Conservation (phyloP, 1,140 invertebrate species). For the Adelges cooleyi region DNA sequence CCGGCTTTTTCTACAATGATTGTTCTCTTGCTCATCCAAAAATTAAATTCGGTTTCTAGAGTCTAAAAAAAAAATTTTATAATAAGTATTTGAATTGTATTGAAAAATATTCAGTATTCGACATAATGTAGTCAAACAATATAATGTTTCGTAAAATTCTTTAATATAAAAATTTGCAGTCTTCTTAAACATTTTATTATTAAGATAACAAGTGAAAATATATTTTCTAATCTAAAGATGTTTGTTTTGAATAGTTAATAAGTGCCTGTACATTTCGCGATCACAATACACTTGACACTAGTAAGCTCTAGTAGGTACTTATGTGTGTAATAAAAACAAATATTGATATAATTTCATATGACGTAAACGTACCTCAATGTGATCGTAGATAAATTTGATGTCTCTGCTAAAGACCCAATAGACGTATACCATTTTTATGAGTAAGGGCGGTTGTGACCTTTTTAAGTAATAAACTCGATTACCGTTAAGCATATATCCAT, state of each 20-base stretch:
- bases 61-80: constrained; percentile 39
- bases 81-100: neutral
- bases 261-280: neutral
- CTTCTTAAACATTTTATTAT: neutral
- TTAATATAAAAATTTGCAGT: neutral
- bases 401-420: constrained; percentile 57
- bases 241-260: neutral
- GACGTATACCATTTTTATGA: constrained; percentile 61
- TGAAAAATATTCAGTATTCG: neutral
- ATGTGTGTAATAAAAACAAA: too few species aligned
- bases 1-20: constrained; percentile 42
- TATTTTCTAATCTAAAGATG: neutral
- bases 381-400: constrained; percentile 46
- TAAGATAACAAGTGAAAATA: neutral
- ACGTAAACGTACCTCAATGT: constrained; percentile 38
- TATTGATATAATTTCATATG: neutral
- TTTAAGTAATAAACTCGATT: constrained; percentile 63
- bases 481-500: constrained; percentile 65
- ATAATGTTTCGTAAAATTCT: neutral
- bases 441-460: constrained; percentile 66
- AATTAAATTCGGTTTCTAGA: constrained; percentile 70
- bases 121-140: neutral
- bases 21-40: constrained; percentile 62
- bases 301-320: neutral
- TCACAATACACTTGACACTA: neutral